These are phyloP conservation scores for Rhinichthys osculus DNA, from an alignment of 2,797 vertebrate species.

Conservation along the genomic window DNA sequence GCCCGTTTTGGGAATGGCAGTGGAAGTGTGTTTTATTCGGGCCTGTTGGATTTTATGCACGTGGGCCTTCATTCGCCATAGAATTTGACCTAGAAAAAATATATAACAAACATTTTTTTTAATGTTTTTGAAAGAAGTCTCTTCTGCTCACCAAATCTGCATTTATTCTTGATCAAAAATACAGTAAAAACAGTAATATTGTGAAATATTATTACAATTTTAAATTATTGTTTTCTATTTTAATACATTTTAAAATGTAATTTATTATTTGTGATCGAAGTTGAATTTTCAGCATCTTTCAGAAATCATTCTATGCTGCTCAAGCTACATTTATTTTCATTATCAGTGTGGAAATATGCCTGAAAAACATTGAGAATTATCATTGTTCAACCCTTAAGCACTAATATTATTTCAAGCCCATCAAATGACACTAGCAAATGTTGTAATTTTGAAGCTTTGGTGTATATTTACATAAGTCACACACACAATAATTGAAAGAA, in stretches of 20 bases:
- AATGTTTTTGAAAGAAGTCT: too few relatives aligned
- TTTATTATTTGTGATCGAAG: neutral
- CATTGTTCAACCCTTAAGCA: neutral
- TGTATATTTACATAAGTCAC: neutral
- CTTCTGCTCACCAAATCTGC: neutral
- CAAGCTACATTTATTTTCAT: too few relatives aligned
- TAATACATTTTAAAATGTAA: neutral
- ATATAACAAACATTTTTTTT: neutral
- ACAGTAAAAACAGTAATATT: neutral
- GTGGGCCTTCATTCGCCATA: conserved; percentile 70
- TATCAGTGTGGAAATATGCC: neutral
- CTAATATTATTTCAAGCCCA: neutral
- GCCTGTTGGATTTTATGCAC: conserved; percentile 63
- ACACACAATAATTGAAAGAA: neutral
- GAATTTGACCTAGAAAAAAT: conserved; percentile 63
- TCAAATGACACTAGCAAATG: neutral
- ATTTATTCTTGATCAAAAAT: neutral
- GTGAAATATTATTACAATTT: neutral
- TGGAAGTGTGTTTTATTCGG: conserved; percentile 54
- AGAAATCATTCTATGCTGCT: too few relatives aligned
- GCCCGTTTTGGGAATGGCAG: conserved; percentile 63
- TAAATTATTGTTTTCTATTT: too few relatives aligned
- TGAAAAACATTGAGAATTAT: neutral
- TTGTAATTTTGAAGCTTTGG: neutral
- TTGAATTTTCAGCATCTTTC: too few relatives aligned